These are phyloP conservation scores for Cataglyphis rosenhaueri DNA, from an alignment of 2,888 invertebrate species.

Conservation along the genomic window DNA sequence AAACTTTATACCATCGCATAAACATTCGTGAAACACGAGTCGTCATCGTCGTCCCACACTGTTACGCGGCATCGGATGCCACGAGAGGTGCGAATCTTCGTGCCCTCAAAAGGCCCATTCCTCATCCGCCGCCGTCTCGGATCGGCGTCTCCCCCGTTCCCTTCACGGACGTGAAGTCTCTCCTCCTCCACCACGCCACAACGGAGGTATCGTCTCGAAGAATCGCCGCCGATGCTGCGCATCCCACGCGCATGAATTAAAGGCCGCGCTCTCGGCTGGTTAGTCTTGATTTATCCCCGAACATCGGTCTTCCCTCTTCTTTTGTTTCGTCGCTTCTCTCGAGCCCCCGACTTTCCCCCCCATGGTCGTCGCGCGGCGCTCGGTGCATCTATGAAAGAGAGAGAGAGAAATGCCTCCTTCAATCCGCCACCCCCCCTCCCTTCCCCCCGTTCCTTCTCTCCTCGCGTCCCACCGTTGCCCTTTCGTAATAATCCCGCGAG, in stretches of 20 bases:
- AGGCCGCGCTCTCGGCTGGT: conserved; percentile 80
- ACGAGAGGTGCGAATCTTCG: conserved; percentile 60
- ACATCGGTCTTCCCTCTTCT: conserved; percentile 82
- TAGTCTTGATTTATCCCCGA: conserved; percentile 84
- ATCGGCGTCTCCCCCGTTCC: conserved; percentile 23
- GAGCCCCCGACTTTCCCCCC: conserved; percentile 49
- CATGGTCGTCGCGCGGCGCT: conserved; percentile 54
- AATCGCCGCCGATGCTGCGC: conserved; percentile 69
- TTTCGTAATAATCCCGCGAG: conserved; percentile 79
- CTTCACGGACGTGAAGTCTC: conserved; percentile 20
- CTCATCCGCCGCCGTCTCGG: conserved; percentile 52
- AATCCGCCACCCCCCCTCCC: conserved; percentile 25
- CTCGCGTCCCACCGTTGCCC: conserved; percentile 58
- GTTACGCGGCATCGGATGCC: conserved; percentile 39
- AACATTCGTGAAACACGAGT: conserved; percentile 31
- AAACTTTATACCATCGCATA: conserved; percentile 28
- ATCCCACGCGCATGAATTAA: conserved; percentile 83
- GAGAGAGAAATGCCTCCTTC: conserved; percentile 50
- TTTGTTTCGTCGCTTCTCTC: conserved; percentile 77
- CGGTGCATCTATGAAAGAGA: conserved; percentile 52
- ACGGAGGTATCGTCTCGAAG: conserved; percentile 54
- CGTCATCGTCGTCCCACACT: conserved; percentile 34
- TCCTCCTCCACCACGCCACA: not conserved
- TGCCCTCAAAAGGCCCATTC: conserved; percentile 58
- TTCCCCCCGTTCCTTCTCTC: conserved; percentile 37